phyloP scores from a whole-genome alignment of 1,140 invertebrate species.

The Campoletis sonorensis region DNA sequence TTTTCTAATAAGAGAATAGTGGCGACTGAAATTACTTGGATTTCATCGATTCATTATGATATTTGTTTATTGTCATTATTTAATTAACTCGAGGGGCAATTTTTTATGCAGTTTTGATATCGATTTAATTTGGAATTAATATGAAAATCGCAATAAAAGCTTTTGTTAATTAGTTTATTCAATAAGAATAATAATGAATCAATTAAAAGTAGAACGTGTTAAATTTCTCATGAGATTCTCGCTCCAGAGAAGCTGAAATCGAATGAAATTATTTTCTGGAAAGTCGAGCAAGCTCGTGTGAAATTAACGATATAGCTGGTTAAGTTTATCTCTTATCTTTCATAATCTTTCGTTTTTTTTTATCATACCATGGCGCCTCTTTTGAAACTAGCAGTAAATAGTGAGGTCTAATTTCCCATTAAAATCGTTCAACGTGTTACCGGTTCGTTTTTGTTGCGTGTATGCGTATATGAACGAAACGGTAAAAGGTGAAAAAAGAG shows the following conservation, averaged over 20 bases:
- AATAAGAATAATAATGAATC: too few relatives aligned
- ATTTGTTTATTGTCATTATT: too few relatives aligned
- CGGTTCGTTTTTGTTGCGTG: background rate
- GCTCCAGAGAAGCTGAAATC: background rate
- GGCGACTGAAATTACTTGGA: too few relatives aligned
- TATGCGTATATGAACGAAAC: background rate
- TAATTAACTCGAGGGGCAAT: too few relatives aligned
- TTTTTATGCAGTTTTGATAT: too few relatives aligned
- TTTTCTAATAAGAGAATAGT: too few relatives aligned
- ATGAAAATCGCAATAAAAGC: too few relatives aligned
- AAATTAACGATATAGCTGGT: constrained; percentile 36
- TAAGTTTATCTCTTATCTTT: constrained; percentile 1
- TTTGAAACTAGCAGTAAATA: constrained; percentile 16
- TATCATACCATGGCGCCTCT: background rate
- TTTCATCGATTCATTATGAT: too few relatives aligned
- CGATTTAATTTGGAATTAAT: too few relatives aligned
- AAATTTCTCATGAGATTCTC: background rate
- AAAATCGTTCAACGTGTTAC: constrained; percentile 25
- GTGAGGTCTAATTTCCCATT: constrained; percentile 39
- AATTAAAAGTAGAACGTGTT: background rate
- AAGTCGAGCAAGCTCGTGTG: background rate
- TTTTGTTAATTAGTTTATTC: too few relatives aligned
- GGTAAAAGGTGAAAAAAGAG: background rate
- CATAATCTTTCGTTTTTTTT: constrained; percentile 6
- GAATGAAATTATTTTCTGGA: background rate